A percentile compares a stretch with the other conserved stretches of the same genome.
Evolutionary conservation across 2,113 vertebrate species (phyloP).

Genomic region (Rhynchomys soricoides): DNA sequence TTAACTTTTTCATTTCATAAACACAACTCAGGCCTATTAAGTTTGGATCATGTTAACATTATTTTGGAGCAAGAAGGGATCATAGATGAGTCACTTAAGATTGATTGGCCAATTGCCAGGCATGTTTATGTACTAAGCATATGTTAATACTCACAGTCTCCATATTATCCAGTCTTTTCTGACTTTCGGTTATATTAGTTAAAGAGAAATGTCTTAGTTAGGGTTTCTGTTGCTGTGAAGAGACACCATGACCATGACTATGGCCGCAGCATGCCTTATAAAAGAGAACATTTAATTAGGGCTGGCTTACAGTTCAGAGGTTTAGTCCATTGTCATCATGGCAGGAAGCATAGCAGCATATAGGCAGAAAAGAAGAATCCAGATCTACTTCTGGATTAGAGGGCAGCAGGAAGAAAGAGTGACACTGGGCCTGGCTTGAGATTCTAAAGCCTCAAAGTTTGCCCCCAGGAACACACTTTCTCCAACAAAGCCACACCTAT

Average conservation of each 20-base stretch:
- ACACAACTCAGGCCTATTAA: conserved; percentile 7
- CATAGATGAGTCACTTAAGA: neutral
- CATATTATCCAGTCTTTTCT: neutral
- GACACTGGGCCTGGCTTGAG: too few relatives aligned
- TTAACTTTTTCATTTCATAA: neutral
- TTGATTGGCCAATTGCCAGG: neutral
- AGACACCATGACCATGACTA: neutral
- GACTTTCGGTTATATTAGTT: neutral
- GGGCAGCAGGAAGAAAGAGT: too few relatives aligned
- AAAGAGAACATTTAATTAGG: neutral
- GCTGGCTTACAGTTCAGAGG: neutral
- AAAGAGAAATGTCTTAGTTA: neutral
- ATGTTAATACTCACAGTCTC: neutral
- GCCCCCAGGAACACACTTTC: too few relatives aligned
- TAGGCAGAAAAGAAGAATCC: too few relatives aligned
- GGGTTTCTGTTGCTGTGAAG: neutral
- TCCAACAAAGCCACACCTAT: too few relatives aligned
- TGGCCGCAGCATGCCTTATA: neutral
- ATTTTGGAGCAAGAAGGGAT: neutral
- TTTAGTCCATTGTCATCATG: neutral
- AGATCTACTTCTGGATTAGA: too few relatives aligned
- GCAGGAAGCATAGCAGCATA: neutral
- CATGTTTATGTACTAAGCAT: neutral
- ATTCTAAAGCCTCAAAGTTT: too few relatives aligned
- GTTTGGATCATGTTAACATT: neutral